Evolutionary conservation across 1,140 invertebrate genomes (phyloP), one percentile per base, ranked within the genome.

Genomic region (Dendroctonus ponderosae): DNA sequence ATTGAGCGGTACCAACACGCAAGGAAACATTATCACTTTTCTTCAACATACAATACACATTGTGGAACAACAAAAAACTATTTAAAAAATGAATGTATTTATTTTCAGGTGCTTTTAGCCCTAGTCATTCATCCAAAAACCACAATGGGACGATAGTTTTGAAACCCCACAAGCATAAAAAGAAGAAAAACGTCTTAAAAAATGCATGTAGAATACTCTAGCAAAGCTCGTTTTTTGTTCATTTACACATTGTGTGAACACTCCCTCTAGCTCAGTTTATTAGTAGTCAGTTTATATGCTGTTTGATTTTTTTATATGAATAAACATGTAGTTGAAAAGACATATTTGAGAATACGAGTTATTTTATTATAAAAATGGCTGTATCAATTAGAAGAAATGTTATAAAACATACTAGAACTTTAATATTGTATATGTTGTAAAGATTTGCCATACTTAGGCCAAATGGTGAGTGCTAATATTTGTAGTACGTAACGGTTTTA

Each of bases 131-230:
- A 37, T 79, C 79, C 50, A 80, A 81, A 68, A 81, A 81, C 69
- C 81, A 82, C 39, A 82, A 82, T 70, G 85, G 85, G 64, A 86
- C 85, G 11, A 86, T 86, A 72, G 79, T 86, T 53, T 76, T 86
- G 40, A 80, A 83, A 71, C 81, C 85, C 14, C 81, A 80, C 54
- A 78, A 78, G 64, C 72, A 83, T 68, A 81, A 84, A 58, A 84
- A 83, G 69, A 86, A 86, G 74, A 84, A 82, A 73, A 86, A 85
- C 75, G 84, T 86, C 42, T 80, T 87, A n/a, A 85, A 82, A 71
- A 86, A 84, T 71, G 82, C 83, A 56, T 86, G 85, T 76, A 80
- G 82, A 75, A 77, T 86, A 58, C 80, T 85, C 71, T 82, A 75
- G 79, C 46, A 42, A 48, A 46, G 6, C 12, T 7, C 12, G 9